These are phyloP conservation scores for Tetragonisca angustula DNA, from an alignment of 2,888 invertebrate genomes.

Conservation along the genomic window DNA sequence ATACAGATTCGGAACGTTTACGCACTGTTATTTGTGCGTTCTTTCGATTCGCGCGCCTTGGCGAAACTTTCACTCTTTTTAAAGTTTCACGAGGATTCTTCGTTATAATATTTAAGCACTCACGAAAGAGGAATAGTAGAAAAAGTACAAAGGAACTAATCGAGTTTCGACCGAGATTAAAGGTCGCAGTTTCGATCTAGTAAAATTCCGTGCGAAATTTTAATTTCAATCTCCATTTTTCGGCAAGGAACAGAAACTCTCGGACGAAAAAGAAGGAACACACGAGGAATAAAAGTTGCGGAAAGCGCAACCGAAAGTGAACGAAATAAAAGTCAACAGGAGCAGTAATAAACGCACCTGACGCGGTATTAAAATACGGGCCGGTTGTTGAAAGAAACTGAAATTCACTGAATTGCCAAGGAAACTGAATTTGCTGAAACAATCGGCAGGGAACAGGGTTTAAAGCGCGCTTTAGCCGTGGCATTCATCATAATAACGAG, in stretches of 20 bases:
- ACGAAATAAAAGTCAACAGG: too few relatives aligned
- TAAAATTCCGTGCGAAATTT: not conserved
- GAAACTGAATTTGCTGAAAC: not conserved
- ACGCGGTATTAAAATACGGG: too few relatives aligned
- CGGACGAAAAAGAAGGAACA: too few relatives aligned
- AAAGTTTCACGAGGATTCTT: not conserved
- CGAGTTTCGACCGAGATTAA: constrained; percentile 69
- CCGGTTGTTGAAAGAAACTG: not conserved
- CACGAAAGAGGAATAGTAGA: not conserved
- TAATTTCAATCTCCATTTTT: too few relatives aligned
- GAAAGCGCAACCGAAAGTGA: too few relatives aligned
- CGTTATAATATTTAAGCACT: constrained; percentile 10
- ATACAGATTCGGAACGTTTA: constrained; percentile 62
- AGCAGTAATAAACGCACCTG: too few relatives aligned
- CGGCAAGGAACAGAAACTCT: too few relatives aligned
- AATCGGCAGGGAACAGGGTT: constrained; percentile 9
- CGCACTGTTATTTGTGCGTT: constrained; percentile 62
- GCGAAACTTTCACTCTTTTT: not conserved
- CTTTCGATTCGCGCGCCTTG: constrained; percentile 72
- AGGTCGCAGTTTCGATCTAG: constrained; percentile 19
- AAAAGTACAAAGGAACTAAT: constrained; percentile 32
- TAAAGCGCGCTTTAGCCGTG: constrained; percentile 61
- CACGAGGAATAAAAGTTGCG: too few relatives aligned
- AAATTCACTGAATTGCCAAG: not conserved
- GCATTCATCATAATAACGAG: constrained; percentile 69